Base-by-base conservation (phyloP, 1,140 invertebrate species). In the Orius insidiosus region DNA sequence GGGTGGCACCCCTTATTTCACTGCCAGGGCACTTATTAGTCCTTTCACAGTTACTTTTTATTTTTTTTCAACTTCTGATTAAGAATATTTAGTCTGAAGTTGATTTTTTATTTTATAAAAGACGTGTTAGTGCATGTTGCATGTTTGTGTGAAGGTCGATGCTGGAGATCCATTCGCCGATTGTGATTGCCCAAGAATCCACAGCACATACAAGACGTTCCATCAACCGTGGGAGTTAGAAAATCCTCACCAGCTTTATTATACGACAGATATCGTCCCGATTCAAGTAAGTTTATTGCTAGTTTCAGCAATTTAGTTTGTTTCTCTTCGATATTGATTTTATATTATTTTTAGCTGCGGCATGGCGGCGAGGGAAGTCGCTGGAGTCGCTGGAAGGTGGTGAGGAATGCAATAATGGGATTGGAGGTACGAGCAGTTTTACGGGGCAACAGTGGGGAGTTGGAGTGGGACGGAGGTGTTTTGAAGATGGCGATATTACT, bases 401-500 rank as follows among this genome's bases (percentile, higher is more conserved):
- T 68, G 32, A 71, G 45, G 75, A 41, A 3, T 49, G 54, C 33
- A 37, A 31, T 6, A 33, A 3, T 6, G 37, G 38, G 5, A 36
- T 44, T 8, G 55, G 55, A 31, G 56, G 56, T 3, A 56, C 53
- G 1, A 55, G 53, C 46, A 55, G 53, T 43, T 56, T 59, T 42
- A 52, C 55, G 5, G 50, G 51, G 11, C 48, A 43, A 41, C 44
- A 45, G 16, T 35, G 44, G 32, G 19, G 16, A 8, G 32, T 18
- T 11, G 63, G 62, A 13, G n/a, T n/a, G n/a, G 88, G 85, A 80
- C 70, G 85, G 50, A 68, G 70, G 24, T 71, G 83, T 42, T 88
- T 85, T 59, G 85, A 89, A 58, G 85, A 89, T 58, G 85, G 84
- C 13, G 85, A 89, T 60, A 76, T 87, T 37, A 87, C 84, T 15